Evolutionary conservation across 2,888 invertebrate genomes (phyloP).

Genomic region (Drosophila mulleri): DNA sequence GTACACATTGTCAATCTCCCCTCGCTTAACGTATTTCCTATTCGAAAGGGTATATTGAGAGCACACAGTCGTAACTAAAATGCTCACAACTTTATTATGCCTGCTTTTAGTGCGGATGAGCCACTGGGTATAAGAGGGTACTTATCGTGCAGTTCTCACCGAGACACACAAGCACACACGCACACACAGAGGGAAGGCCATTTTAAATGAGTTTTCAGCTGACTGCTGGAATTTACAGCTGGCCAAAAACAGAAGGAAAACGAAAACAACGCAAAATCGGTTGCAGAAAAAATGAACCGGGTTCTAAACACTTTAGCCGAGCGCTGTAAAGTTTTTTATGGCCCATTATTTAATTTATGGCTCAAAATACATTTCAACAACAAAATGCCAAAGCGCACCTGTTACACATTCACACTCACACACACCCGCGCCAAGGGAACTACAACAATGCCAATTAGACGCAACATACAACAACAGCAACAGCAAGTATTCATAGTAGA

Average conservation of each 20-base stretch:
- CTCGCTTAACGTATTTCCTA: background rate
- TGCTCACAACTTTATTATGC: conserved; percentile 2
- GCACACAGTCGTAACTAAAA: background rate
- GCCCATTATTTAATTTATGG: conserved; percentile 78
- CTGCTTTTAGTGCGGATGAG: conserved; percentile 1
- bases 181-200: conserved; percentile 33
- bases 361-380: conserved; percentile 68
- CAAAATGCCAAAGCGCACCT: conserved; percentile 66
- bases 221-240: conserved; percentile 56
- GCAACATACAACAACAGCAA: conserved; percentile 27
- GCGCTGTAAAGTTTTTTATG: conserved; percentile 73
- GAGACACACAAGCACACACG: conserved; percentile 16
- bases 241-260: conserved; percentile 30
- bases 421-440: conserved; percentile 23
- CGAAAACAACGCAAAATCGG: background rate
- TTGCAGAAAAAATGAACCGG: conserved; percentile 11
- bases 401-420: conserved; percentile 57
- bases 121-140: conserved; percentile 36
- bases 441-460: conserved; percentile 71
- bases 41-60: background rate
- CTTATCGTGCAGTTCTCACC: conserved; percentile 45
- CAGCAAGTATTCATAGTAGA: conserved; percentile 62
- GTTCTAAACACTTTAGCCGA: conserved; percentile 64
- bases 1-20: background rate
- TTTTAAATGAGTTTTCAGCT: conserved; percentile 72